Evolutionary conservation across 92 coral and sea anemone genomes (phyloP), one percentile per base, ranked within the genome.

Genomic region (Porites evermanni): DNA sequence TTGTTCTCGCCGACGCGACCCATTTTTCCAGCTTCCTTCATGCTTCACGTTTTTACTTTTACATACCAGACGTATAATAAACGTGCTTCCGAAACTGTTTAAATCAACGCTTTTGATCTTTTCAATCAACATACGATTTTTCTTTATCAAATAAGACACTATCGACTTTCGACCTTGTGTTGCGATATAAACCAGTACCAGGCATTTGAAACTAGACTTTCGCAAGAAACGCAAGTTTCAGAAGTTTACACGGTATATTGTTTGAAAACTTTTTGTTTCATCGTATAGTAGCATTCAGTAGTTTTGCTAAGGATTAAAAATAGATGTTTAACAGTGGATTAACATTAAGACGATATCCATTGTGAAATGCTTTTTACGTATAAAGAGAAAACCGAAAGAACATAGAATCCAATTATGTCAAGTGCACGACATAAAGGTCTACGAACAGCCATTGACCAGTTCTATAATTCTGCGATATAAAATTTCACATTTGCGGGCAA

Each of bases 381-480:
- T 38, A 52, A 51, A 58, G 38, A 32, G 53, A 38, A 58, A 18
- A 18, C 54, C 58, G 68, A 69, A 81, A 12, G 56, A 26, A 3
- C 63, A 70, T 18, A 50, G 29, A 81, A 81, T 69, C 85, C 67
- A 81, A 81, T 81, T 81, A 70, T 53, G 24, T 81, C 54, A 81
- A 70, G 85, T 69, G 29, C 16, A 44, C 38, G 44, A 54, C 70
- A 16, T 61, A 79, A 38, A 24, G 77, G 1, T n/a, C 24, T 23
- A 7, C 60, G 76, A 44, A 47, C 23, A 14, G 12, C 63, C 4
- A 73, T 12, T 19, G 7, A 2, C 21, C 9, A n/a, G 7, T 73
- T 7, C 12, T 38, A 1, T 19, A 44, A 44, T 50, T 47, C 8
- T 32, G 47, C 58, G 13, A 53, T n/a, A 52, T 63, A 60, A 64